Base-by-base conservation (phyloP, 2,797 vertebrate genomes). In the Luscinia luscinia region DNA sequence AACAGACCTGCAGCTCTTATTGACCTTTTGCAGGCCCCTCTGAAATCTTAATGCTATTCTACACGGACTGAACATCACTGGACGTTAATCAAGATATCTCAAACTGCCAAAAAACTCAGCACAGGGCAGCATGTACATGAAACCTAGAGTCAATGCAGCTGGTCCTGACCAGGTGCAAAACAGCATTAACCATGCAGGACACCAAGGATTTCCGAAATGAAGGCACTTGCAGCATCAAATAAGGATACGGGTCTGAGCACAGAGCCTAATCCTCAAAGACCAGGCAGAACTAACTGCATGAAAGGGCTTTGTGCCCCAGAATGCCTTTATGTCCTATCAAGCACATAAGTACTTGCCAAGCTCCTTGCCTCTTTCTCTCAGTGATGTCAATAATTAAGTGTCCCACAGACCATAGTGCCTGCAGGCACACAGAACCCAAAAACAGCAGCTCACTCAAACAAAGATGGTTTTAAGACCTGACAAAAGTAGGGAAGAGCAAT, bases 51-150 rank as follows among this genome's bases (percentile, higher is more conserved):
- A 22, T 17, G 12, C n/a, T 58, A 32, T 54, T 54, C 81, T 57
- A 34, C 40, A 40, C 0, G 0, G 55, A 48, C 21, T 6, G 1
- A 87, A 24, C 14, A 27, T 18, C 0, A 0, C 69, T 61, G 34
- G 23, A 26, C 4, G 1, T 40, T 78, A 75, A 92, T 24, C 54
- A 72, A 64, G 54, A 54, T 46, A 92, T 30, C 74, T 45, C 34
- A 45, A 69, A 75, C 17, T 22, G 73, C 69, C 77, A 75, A 43
- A 74, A 74, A 84, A 7, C 49, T 59, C 45, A 36, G 64, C 6
- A 22, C 49, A 77, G 43, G 45, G 49, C 7, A 7, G 67, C 28
- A 21, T 9, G 41, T 22, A n/a, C 75, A 30, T 0, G 7, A 78
- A 78, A 55, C 26, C n/a, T 1, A 0, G 20, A 54, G 43, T 4